Evolutionary conservation across 2,888 invertebrate genomes (phyloP).

Genomic region (Pimpla rufipes): DNA sequence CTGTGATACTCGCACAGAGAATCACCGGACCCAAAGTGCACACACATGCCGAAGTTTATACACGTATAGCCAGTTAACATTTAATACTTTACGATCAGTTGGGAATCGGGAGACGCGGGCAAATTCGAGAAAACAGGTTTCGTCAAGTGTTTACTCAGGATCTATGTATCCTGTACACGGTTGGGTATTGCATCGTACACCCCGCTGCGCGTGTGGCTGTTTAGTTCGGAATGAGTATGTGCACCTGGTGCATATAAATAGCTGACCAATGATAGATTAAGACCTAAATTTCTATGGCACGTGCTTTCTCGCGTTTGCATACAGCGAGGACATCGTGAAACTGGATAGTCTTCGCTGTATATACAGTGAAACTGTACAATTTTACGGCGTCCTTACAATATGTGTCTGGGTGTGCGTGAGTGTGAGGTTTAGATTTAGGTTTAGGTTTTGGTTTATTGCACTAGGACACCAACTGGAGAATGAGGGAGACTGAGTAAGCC

Average conservation of each 20-base stretch:
- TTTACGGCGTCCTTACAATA: no score
- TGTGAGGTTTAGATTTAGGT: neutral
- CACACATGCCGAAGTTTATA: neutral
- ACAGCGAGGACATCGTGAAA: no score
- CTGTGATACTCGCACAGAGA: neutral
- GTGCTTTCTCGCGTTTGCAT: neutral
- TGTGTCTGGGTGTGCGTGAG: neutral
- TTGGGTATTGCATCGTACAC: constrained; percentile 32
- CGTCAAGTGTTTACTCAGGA: constrained; percentile 26
- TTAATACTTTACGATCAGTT: constrained; percentile 42
- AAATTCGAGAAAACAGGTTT: constrained; percentile 56
- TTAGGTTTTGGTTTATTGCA: neutral
- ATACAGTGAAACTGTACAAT: no score
- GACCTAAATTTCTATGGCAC: constrained; percentile 13
- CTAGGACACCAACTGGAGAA: no score
- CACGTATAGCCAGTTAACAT: constrained; percentile 21
- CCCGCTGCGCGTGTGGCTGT: neutral
- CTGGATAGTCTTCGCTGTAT: no score
- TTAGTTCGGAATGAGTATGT: neutral
- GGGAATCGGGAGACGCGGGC: constrained; percentile 28
- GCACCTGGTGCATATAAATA: constrained; percentile 23
- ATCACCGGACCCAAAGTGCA: neutral
- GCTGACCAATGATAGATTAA: constrained; percentile 23
- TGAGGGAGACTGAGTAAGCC: neutral
- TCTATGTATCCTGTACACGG: constrained; percentile 13